Percentiles rank a stretch among this genome's conserved stretches.
Evolutionary conservation across 2,888 invertebrate genomes (phyloP).

Genomic region (Plebejus melissa): DNA sequence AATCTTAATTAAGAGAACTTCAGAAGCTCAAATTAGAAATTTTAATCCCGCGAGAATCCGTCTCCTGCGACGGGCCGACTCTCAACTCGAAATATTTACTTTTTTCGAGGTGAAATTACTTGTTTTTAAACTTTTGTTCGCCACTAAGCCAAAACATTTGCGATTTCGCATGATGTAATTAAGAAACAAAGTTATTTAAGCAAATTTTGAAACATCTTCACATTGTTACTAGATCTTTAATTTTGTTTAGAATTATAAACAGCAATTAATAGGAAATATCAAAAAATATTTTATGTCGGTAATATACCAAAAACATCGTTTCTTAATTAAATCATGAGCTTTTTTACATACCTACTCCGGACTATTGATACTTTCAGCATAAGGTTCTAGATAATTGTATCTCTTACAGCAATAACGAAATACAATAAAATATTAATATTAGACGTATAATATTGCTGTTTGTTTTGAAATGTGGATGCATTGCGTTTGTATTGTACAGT

Average conservation of each 20-base stretch:
- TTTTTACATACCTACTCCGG: not conserved
- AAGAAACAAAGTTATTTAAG: slow-evolving; percentile 2
- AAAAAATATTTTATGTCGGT: not conserved
- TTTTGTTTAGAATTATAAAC: not conserved
- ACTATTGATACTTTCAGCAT: not conserved
- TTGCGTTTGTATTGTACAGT: slow-evolving; percentile 9
- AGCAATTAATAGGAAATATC: not conserved
- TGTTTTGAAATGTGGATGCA: slow-evolving; percentile 2
- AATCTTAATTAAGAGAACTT: slow-evolving; percentile 75
- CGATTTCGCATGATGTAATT: slow-evolving; percentile 19
- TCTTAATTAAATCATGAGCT: not conserved
- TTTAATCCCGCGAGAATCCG: slow-evolving; percentile 67
- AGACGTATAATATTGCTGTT: not conserved
- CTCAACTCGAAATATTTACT: slow-evolving; percentile 52
- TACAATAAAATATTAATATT: not conserved
- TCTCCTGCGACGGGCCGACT: slow-evolving; percentile 45
- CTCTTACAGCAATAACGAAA: not conserved
- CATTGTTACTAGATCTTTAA: not conserved
- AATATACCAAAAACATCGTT: too few relatives aligned
- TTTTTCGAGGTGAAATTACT: slow-evolving; percentile 37
- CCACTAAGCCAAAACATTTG: not conserved
- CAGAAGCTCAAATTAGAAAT: slow-evolving; percentile 66
- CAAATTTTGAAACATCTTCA: not conserved
- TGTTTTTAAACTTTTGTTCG: slow-evolving; percentile 31
- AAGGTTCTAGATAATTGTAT: not conserved